Conservation (phyloP, 35 echinoderm and acorn worm species). For the Ophioderma brevispina region DNA sequence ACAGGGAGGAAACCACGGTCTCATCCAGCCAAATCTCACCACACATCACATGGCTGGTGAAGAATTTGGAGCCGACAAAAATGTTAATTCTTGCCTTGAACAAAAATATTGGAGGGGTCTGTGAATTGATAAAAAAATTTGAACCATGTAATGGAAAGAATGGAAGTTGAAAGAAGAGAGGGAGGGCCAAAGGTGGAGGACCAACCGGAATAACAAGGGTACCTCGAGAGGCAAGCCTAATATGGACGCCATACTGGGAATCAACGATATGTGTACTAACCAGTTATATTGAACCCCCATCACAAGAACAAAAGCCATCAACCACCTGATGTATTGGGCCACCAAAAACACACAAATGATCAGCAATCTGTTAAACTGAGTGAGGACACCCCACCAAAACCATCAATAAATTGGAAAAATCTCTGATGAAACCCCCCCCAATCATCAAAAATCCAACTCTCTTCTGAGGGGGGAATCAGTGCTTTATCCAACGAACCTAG, state of each 20-base stretch:
- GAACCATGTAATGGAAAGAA: neutral
- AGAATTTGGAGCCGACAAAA: too few species aligned
- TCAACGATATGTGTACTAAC: constrained; percentile 35
- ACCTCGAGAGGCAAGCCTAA: neutral
- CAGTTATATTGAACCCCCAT: constrained; percentile 48
- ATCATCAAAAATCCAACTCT: too few species aligned
- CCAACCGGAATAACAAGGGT: constrained; percentile 26
- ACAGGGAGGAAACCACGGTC: too few species aligned
- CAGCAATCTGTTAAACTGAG: constrained; percentile 44
- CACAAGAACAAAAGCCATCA: constrained; percentile 11
- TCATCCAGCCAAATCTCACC: too few species aligned
- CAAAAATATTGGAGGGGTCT: too few species aligned
- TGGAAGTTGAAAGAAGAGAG: neutral
- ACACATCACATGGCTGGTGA: too few species aligned
- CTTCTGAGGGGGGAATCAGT: too few species aligned
- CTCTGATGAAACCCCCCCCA: too few species aligned
- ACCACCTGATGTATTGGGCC: neutral
- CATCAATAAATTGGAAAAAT: constrained; percentile 31
- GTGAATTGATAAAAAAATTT: neutral
- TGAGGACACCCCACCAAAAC: constrained; percentile 52
- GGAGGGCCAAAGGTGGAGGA: constrained; percentile 19
- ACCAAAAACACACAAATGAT: constrained; percentile 26
- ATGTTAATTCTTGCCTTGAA: too few species aligned
- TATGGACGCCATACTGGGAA: constrained; percentile 4
- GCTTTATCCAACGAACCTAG: neutral